phyloP scores from a whole-genome alignment of 2,888 invertebrate species.

The Eutolmus rufibarbis region DNA sequence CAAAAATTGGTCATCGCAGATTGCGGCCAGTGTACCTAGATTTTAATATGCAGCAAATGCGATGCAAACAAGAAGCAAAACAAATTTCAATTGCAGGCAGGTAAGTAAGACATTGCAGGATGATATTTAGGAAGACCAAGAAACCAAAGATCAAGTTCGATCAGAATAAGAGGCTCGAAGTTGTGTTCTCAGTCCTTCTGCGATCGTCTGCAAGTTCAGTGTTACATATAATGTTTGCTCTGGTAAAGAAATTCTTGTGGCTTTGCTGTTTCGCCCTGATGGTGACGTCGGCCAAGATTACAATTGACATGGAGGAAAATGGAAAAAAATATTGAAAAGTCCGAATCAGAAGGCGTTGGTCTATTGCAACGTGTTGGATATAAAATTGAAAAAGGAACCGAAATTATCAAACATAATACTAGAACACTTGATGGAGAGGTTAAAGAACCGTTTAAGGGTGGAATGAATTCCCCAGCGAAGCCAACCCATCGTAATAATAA shows the following conservation, averaged over 20 bases:
- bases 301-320: neutral
- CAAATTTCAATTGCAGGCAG: neutral
- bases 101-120: neutral
- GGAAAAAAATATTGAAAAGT: neutral
- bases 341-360: neutral
- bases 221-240: neutral
- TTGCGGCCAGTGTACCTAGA: no score
- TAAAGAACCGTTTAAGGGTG: neutral
- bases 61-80: neutral
- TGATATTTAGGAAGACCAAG: neutral
- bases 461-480: neutral
- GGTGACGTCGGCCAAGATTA: neutral
- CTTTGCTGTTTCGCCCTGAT: neutral
- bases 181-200: neutral
- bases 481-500: neutral
- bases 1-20: no score
- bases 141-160: neutral
- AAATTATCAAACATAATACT: neutral
- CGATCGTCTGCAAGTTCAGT: neutral
- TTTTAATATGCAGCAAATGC: neutral
- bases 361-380: slow-evolving; percentile 20
- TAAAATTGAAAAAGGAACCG: slow-evolving; percentile 21
- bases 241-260: neutral
- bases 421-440: neutral
- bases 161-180: neutral